Percentiles rank a stretch among this genome's conserved stretches.
phyloP scores from a whole-genome alignment of 2,113 vertebrate species.

The Eidolon helvum region DNA sequence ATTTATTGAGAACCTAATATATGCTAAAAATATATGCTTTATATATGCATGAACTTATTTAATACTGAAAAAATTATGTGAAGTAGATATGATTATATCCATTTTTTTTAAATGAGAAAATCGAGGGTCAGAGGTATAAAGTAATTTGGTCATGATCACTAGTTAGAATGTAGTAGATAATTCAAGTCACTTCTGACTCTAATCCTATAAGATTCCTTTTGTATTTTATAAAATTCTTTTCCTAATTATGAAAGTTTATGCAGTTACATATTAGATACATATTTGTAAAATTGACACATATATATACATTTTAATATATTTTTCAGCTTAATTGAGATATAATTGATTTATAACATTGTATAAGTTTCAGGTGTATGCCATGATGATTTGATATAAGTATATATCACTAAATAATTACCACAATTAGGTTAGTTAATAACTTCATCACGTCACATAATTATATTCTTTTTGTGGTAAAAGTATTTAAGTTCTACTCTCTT shows the following conservation, averaged over 20 bases:
- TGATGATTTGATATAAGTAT: not conserved
- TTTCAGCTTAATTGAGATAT: not conserved
- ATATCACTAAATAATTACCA: not conserved
- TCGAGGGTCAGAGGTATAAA: not conserved
- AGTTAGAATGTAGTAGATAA: not conserved
- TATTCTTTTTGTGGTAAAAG: not conserved
- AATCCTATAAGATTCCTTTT: not conserved
- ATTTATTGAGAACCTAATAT: not conserved
- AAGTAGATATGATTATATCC: not conserved
- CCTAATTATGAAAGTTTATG: not conserved
- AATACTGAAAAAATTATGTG: not conserved
- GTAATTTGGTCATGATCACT: not conserved
- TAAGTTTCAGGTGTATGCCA: not conserved
- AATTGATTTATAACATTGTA: not conserved
- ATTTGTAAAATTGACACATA: not conserved
- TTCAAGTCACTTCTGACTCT: not conserved
- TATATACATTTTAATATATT: not conserved
- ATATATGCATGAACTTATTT: not conserved
- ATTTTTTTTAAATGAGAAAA: not conserved
- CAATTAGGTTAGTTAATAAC: not conserved
- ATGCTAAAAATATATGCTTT: not conserved
- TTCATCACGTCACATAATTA: not conserved
- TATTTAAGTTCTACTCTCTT: not conserved
- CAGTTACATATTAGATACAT: not conserved
- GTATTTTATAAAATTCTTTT: not conserved